A percentile compares a stretch with the other conserved stretches of the same genome.
These are phyloP conservation scores for Radopholus similis DNA, from an alignment of 1,140 invertebrate genomes.

Conservation along the genomic window DNA sequence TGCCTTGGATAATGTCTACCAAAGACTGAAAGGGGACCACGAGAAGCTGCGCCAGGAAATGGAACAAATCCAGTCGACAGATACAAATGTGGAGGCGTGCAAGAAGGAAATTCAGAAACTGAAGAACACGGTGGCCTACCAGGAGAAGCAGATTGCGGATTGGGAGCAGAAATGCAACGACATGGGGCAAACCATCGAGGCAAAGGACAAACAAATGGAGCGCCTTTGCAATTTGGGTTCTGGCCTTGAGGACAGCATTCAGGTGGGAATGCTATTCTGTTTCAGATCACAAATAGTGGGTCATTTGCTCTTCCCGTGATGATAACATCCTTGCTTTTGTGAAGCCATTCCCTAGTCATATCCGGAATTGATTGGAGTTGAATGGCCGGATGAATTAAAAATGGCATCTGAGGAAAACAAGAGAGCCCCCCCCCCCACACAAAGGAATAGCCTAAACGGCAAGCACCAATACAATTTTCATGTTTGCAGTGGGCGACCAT, in stretches of 20 bases:
- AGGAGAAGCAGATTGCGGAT: constrained; percentile 33
- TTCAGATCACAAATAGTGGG: background rate
- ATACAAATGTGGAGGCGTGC: constrained; percentile 25
- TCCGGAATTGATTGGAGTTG: background rate
- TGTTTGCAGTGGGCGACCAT: background rate
- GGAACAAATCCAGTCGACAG: constrained; percentile 15
- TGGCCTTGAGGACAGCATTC: constrained; percentile 19
- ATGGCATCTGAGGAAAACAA: constrained; percentile 4
- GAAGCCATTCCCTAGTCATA: background rate
- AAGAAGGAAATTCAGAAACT: constrained; percentile 36
- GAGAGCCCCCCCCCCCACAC: background rate
- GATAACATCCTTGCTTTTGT: background rate
- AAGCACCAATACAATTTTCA: background rate
- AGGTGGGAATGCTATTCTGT: background rate
- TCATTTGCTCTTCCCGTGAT: background rate
- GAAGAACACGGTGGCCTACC: constrained; percentile 25
- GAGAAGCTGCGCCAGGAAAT: constrained; percentile 15
- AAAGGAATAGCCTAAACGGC: background rate
- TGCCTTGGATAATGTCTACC: constrained; percentile 11
- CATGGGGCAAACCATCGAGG: constrained; percentile 10
- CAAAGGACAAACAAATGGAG: constrained; percentile 21
- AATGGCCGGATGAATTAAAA: background rate
- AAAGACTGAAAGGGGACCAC: constrained; percentile 20
- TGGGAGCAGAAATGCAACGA: constrained; percentile 21
- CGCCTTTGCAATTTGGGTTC: constrained; percentile 9